Evolutionary conservation across 2,888 invertebrate species (phyloP).

Genomic region (Noctua fimbriata): DNA sequence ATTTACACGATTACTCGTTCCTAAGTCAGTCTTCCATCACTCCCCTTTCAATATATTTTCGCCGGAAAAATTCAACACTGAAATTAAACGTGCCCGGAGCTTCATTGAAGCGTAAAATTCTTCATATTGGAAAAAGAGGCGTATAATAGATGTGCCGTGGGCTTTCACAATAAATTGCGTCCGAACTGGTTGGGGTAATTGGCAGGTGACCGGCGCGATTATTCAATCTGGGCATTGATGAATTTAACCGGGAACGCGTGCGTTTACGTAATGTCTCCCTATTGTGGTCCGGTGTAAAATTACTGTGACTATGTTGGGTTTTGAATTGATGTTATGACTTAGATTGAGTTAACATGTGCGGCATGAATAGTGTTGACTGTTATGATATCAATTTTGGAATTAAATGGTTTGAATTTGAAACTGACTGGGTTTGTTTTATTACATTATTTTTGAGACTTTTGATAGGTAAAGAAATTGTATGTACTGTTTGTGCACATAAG

Average conservation of each 20-base stretch:
- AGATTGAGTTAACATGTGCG: conserved; percentile 12
- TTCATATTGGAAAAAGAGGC: conserved; percentile 74
- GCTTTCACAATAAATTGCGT: conserved; percentile 76
- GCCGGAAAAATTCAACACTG: conserved; percentile 60
- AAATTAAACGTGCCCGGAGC: conserved; percentile 67
- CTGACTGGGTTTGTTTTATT: neutral
- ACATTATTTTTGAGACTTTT: neutral
- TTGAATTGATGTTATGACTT: conserved; percentile 45
- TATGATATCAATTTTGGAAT: neutral
- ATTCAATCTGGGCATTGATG: conserved; percentile 79
- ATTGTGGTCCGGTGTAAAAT: conserved; percentile 57
- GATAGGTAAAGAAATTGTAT: too few species aligned
- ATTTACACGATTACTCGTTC: conserved; percentile 52
- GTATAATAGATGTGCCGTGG: conserved; percentile 73
- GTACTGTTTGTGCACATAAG: too few species aligned
- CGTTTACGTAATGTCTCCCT: conserved; percentile 63
- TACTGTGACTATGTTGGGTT: conserved; percentile 31
- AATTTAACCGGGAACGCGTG: conserved; percentile 72
- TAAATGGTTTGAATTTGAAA: neutral
- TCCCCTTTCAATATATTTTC: conserved; percentile 56
- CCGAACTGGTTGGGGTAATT: conserved; percentile 74
- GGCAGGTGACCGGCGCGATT: conserved; percentile 79
- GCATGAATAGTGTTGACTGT: neutral
- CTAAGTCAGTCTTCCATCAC: conserved; percentile 58
- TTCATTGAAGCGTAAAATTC: conserved; percentile 66